Conservation (phyloP, 2,113 vertebrate species). For the Dicerorhinus sumatrensis region DNA sequence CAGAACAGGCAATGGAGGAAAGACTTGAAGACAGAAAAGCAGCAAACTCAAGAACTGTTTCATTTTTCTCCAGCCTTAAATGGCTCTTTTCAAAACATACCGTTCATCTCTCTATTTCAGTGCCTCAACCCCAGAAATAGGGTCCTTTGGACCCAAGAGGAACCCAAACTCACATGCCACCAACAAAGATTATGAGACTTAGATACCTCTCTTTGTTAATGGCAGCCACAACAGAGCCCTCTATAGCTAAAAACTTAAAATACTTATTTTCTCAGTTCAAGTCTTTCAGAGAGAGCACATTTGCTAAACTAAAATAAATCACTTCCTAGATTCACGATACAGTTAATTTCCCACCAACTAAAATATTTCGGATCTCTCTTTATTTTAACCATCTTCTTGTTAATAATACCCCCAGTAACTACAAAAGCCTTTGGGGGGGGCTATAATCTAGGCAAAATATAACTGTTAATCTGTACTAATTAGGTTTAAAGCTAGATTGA, state of each 20-base stretch:
- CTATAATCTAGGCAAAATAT: neutral
- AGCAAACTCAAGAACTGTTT: neutral
- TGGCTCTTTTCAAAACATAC: neutral
- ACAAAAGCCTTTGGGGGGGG: neutral
- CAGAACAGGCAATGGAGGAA: neutral
- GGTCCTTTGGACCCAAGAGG: neutral
- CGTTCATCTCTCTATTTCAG: neutral
- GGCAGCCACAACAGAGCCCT: neutral
- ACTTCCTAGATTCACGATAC: neutral
- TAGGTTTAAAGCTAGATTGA: neutral
- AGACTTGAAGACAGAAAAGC: neutral
- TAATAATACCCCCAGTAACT: neutral
- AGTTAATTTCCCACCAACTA: neutral
- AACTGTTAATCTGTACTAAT: neutral
- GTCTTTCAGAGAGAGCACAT: neutral
- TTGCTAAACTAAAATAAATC: conserved; percentile 8
- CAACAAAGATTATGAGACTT: neutral
- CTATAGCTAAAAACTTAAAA: neutral
- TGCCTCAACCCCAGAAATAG: neutral
- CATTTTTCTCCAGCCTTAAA: neutral
- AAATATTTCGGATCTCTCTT: conserved; percentile 29
- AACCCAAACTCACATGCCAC: neutral
- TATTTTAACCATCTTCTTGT: neutral
- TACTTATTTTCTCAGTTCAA: neutral
- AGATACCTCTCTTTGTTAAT: neutral